A percentile compares a stretch with the other conserved stretches of the same genome.
These are phyloP conservation scores for Rattus rattus DNA, from an alignment of 2,113 vertebrate species.

Conservation along the genomic window DNA sequence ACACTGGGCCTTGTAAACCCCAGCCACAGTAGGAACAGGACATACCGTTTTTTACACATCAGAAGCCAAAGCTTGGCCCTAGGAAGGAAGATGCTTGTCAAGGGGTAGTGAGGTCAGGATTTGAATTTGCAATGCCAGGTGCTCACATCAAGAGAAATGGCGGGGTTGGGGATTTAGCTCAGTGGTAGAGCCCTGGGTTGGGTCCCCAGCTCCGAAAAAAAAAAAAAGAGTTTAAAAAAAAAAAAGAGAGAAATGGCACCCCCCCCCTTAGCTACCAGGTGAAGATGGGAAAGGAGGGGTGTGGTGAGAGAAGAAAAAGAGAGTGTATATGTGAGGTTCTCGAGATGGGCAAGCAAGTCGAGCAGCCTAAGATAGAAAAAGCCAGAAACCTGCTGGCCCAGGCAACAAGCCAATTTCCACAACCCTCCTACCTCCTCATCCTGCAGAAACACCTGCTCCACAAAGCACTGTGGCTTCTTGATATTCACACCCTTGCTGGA, in stretches of 20 bases:
- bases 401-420: background rate
- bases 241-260: accelerated
- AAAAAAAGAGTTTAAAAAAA: too few relatives aligned
- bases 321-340: background rate
- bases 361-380: background rate
- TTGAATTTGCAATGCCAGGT: background rate
- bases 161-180: too few relatives aligned
- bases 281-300: background rate
- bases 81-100: background rate
- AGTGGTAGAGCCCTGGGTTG: too few relatives aligned
- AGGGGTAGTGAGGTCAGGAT: accelerated
- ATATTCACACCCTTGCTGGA: too few relatives aligned
- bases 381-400: background rate
- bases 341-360: background rate
- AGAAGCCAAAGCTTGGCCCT: background rate
- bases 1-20: background rate
- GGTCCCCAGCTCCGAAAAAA: too few relatives aligned
- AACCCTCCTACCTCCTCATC: background rate
- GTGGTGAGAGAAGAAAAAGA: accelerated
- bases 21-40: background rate
- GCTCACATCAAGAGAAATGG: accelerated
- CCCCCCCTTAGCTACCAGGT: background rate
- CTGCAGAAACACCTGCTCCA: background rate
- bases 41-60: background rate
- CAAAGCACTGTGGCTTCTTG: background rate